Conservation (phyloP, 2,888 invertebrate genomes). For the Pediacus dermestoides region DNA sequence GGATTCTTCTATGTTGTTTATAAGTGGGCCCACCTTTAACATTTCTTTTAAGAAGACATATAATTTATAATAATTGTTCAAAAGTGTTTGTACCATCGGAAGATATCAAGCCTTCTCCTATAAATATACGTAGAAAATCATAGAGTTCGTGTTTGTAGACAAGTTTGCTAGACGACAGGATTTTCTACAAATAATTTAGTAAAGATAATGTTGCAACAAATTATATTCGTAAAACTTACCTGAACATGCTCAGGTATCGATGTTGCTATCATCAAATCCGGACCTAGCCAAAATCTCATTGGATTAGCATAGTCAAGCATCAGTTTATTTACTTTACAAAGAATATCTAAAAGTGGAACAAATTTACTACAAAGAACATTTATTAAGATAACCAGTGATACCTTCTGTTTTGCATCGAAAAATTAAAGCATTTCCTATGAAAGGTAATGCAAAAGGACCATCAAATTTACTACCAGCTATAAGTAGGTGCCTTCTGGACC, state of each 20-base stretch:
- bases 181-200: conserved; percentile 34
- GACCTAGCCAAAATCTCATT: conserved; percentile 31
- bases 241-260: conserved; percentile 28
- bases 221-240: no score
- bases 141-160: conserved; percentile 29
- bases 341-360: conserved; percentile 26
- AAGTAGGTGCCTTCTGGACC: no score
- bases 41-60: no score
- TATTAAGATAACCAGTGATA: no score
- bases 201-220: no score
- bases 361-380: no score
- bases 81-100: no score
- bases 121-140: conserved; percentile 26
- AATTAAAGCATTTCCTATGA: conserved; percentile 28
- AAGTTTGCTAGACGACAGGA: conserved; percentile 29
- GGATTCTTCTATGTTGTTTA: no score
- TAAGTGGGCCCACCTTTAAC: no score
- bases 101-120: conserved; percentile 30
- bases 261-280: conserved; percentile 25
- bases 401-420: conserved; percentile 30
- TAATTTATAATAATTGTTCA: no score
- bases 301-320: conserved; percentile 24
- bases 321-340: conserved; percentile 19
- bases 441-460: conserved; percentile 28
- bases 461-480: conserved; percentile 24